Evolutionary conservation across 2,113 vertebrate species (phyloP), one percentile per base, ranked within the genome.

Genomic region (Climacteris rufus): DNA sequence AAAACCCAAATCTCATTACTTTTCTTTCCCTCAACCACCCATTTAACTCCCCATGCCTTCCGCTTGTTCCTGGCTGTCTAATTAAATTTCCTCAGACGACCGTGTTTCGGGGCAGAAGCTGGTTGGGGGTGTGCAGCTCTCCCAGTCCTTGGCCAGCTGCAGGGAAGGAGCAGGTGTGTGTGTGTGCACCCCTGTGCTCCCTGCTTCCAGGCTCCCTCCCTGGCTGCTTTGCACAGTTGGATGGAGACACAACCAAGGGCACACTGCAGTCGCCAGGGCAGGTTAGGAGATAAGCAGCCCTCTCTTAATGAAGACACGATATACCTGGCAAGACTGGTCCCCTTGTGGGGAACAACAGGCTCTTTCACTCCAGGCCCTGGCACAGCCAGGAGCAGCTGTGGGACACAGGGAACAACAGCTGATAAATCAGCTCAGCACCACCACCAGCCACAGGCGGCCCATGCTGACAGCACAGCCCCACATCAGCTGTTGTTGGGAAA

Each of bases 261-360:
- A 70, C 7, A 0, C 15, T 25, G 40, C 69, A n/a, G 13, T 22
- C 22, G 1, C 27, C 44, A 11, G 23, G 0, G 2, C 10, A 13
- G 52, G 79, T 83, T 28, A 61, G 76, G 68, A 93, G 89, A 87
- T 83, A 92, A 94, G 90, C 79, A 86, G 50, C 71, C 54, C 71
- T 86, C 35, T 89, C 42, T 89, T 74, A 93, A 83, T 66, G 79
- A 90, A 64, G 83, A 44, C 49, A 52, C 33, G 65, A 64, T 90
- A 93, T 47, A 94, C 88, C 96, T 93, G 71, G 88, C 83, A 78
- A 68, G 76, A 20, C 19, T 59, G 12, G 56, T 47, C 12, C 71
- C 47, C 50, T 80, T 9, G 2, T 6, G 6, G 28, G 57, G 31
- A 96, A 94, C 86, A 94, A 90, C n/a, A 27, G 54, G 47, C 53